A percentile compares a stretch with the other conserved stretches of the same genome.
Conservation (phyloP, 2,888 invertebrate species). For the Agelastica alni region DNA sequence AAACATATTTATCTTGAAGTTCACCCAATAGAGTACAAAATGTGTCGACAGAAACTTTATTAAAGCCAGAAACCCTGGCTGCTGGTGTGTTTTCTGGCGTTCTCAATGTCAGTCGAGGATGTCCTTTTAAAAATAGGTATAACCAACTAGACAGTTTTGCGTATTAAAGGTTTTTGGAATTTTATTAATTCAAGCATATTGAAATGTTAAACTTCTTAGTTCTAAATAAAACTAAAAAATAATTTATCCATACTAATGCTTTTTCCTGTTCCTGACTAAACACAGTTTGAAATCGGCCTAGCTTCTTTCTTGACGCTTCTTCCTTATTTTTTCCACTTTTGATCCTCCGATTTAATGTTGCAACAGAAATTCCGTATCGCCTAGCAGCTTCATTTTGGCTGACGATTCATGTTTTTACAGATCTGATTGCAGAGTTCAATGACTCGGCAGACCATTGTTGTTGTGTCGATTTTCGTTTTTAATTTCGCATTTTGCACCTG, state of each 20-base stretch:
- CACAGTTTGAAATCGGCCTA: neutral
- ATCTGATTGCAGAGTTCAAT: neutral
- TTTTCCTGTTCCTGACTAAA: neutral
- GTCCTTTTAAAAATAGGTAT: neutral
- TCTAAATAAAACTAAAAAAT: neutral
- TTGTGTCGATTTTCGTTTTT: neutral
- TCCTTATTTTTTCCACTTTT: neutral
- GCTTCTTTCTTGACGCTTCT: neutral
- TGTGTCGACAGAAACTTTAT: constrained; percentile 2
- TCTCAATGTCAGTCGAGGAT: neutral
- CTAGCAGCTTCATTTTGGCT: constrained; percentile 1
- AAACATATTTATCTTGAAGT: neutral
- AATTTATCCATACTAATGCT: constrained; percentile 2
- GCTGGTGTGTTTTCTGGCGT: neutral
- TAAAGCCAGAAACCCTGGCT: neutral
- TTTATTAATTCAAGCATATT: too few relatives aligned
- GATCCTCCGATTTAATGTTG: neutral
- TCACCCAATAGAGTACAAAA: neutral
- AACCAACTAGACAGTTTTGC: constrained; percentile 1
- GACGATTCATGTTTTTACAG: neutral
- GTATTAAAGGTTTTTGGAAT: neutral
- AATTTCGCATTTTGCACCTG: constrained; percentile 1
- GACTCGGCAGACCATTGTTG: constrained; percentile 1
- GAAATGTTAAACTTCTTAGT: neutral
- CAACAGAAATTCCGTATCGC: neutral